Conservation (phyloP, 2,797 vertebrate species). For the Propithecus deckenii region DNA sequence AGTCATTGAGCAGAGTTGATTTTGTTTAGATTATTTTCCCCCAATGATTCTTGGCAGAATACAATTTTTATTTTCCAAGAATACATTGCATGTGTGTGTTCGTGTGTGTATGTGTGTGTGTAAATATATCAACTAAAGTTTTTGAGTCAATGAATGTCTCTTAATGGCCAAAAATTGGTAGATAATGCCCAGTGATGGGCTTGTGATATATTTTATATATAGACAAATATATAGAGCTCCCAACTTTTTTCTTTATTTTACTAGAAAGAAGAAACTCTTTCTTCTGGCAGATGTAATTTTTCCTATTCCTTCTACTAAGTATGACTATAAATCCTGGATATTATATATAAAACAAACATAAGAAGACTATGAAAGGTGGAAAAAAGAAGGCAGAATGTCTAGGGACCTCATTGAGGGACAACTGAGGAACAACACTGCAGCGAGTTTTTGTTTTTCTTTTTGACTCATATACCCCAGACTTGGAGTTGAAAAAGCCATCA, state of each 20-base stretch:
- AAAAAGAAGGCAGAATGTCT: neutral
- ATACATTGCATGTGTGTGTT: neutral
- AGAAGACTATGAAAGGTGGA: neutral
- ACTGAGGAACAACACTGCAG: neutral
- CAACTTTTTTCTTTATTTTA: neutral
- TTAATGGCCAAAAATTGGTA: neutral
- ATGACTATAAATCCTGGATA: neutral
- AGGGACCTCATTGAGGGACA: neutral
- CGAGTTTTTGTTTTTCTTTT: neutral
- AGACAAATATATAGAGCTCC: neutral
- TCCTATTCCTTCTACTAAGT: neutral
- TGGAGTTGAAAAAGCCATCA: neutral
- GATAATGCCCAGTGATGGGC: neutral
- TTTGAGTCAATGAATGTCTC: neutral
- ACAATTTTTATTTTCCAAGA: constrained; percentile 50
- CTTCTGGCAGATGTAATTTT: neutral
- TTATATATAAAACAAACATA: neutral
- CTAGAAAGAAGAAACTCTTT: neutral
- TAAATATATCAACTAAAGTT: constrained; percentile 28
- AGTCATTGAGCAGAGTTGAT: constrained; percentile 40
- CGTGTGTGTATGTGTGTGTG: neutral
- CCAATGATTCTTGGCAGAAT: neutral
- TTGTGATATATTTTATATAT: neutral
- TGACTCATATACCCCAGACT: neutral
- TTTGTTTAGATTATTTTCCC: constrained; percentile 7